Base-by-base conservation (phyloP, 2,797 vertebrate species). In the Scolopax rusticola region DNA sequence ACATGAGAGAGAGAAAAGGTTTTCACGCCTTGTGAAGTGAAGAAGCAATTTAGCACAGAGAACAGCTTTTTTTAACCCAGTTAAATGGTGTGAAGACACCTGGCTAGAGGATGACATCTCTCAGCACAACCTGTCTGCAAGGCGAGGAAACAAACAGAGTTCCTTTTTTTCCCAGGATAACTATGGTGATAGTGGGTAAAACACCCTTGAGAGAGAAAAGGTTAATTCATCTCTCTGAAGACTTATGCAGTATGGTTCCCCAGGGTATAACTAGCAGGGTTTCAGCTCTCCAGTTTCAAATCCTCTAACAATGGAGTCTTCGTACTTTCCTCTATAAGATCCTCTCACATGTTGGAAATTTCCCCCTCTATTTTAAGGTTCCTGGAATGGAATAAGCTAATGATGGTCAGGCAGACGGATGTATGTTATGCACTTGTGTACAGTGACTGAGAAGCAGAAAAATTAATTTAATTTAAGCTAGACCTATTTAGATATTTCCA, bases 11-110 rank as follows among this genome's bases (percentile, higher is more conserved):
- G 23, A 93, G 45, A 93, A 95, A 96, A 97, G 86, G n/a, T 33
- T 91, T 96, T 95, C 89, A 89, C 73, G 4, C 93, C 65, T 84
- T 96, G 84, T 85, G 87, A 97, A 73, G 87, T 95, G 93, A 97
- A 64, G 92, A 96, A 96, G 90, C 93, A 96, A 96, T 96, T 97
- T 98, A 97, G 87, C 95, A 96, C 96, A 54, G 27, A 97, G 85
- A 97, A 94, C 74, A 95, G 75, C 85, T 96, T 93, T 96, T 87
- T 94, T 86, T 88, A 97, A 97, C 96, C 93, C 92, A 95, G 96
- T 91, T 97, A 98, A 97, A 97, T 70, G 95, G 96, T 97, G 96
- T 91, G 97, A 98, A 97, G 94, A 95, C 97, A 98, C 96, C 94
- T 97, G 93, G 95, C 95, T 95, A 92, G 93, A 98, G 95, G 96